Evolutionary conservation across 2,797 vertebrate genomes (phyloP).

Genomic region (Dermochelys coriacea): DNA sequence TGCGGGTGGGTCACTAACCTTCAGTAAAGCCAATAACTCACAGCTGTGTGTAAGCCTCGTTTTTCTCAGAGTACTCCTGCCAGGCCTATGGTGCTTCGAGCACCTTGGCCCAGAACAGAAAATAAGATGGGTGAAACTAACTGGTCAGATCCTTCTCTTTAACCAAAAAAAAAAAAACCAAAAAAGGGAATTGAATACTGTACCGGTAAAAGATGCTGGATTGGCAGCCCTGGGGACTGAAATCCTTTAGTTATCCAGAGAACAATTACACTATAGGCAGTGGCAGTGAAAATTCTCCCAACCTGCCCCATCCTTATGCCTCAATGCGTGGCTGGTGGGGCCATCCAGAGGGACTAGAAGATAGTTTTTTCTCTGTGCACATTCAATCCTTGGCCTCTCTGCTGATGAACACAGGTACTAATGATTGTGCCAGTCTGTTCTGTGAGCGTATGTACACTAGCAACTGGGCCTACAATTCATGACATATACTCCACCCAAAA

Average conservation of each 20-base stretch:
- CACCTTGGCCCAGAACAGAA: no score
- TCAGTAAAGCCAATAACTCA: no score
- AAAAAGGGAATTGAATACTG: no score
- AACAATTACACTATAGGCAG: neutral
- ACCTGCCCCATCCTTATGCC: neutral
- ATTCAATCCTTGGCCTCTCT: neutral
- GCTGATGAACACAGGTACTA: slow-evolving; percentile 32
- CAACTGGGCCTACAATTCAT: neutral
- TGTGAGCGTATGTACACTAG: neutral
- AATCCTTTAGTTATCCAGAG: neutral
- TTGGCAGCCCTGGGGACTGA: neutral
- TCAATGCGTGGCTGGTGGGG: neutral
- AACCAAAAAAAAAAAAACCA: neutral
- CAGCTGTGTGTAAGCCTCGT: no score
- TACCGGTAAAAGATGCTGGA: neutral
- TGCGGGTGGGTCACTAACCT: no score
- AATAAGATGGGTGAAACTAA: neutral
- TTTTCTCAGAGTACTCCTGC: no score
- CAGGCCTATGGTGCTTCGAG: no score
- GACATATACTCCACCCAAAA: slow-evolving; percentile 40
- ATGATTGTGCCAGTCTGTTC: slow-evolving; percentile 10
- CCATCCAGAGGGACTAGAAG: neutral
- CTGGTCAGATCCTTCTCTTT: neutral
- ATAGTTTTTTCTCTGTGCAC: neutral
- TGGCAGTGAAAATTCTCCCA: neutral